Conservation (phyloP, 2,113 vertebrate species). For the Phalacrocorax brasilianus region DNA sequence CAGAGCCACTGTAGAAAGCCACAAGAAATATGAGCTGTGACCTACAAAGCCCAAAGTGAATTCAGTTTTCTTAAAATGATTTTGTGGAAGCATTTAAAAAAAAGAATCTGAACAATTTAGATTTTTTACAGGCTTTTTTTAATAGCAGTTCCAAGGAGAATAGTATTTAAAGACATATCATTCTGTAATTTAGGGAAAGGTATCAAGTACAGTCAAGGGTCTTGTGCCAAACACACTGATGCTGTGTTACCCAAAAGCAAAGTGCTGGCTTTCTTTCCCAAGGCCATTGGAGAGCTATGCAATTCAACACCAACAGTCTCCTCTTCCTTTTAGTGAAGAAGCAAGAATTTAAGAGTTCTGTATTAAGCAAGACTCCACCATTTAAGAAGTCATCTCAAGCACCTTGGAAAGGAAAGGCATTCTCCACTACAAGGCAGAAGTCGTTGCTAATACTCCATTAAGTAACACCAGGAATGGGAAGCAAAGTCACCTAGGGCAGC, state of each 20-base stretch:
- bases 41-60: not conserved
- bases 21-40: not conserved
- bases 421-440: fast-evolving
- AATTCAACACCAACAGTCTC: not conserved
- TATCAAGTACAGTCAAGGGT: not conserved
- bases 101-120: not conserved
- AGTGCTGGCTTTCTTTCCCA: not conserved
- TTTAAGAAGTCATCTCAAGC: not conserved
- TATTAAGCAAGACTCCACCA: not conserved
- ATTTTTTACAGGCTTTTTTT: not conserved
- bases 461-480: not conserved
- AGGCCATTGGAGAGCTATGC: fast-evolving
- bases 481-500: not conserved
- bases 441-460: not conserved
- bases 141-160: not conserved
- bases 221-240: not conserved
- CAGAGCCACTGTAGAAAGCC: not conserved
- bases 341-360: not conserved
- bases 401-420: not conserved
- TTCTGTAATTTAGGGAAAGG: not conserved
- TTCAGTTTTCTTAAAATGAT: not conserved
- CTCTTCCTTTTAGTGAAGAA: not conserved
- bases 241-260: not conserved
- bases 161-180: fast-evolving
- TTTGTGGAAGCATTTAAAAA: not conserved